Base-by-base conservation (phyloP, 1,140 invertebrate genomes). In the Babylonia areolata region DNA sequence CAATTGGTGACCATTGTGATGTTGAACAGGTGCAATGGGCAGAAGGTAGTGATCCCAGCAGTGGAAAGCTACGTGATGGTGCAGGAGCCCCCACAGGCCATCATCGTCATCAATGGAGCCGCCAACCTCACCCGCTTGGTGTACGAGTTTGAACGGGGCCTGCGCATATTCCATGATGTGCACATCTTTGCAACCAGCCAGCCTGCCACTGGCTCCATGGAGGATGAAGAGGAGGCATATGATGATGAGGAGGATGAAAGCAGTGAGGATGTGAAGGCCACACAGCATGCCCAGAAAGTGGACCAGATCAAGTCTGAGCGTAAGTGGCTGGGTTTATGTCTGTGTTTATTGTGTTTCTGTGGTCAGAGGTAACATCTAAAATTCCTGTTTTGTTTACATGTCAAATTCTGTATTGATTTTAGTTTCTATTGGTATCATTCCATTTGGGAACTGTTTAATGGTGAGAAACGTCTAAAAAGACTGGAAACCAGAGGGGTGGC, bases 41-140 rank as follows among this genome's bases (percentile, higher is more conserved):
- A 88, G 23, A 87, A 89, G 37, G 85, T 95, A 15, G 94, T 97
- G 46, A 95, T 97, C 23, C 96, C 97, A 1, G 94, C 96, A 2
- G 96, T 97, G 0, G 97, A 98, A 92, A 97, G 97, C 12, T 97
- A 97, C 94, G 96, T 98, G 20, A 97, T 97, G 95, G 97, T 98
- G 11, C 94, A 98, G 86, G 96, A 97, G 89, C 97, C 97, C 11
- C 97, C 97, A 90, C 96, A 97, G 87, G 97, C 97, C 23, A 96
- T 96, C 81, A 97, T 98, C 88, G 96, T 96, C 31, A 96, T 98
- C 81, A 97, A 97, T 93, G 97, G 97, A 40, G 88, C 87, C 33
- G 95, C 96, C 42, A 97, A 97, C 93, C 95, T 97, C 79, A 97
- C 97, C 2, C 94, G 97, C n/a, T 97, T 97, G 92, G 97, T 98